These are phyloP conservation scores for Callyntrura sp. DNA, from an alignment of 2,888 invertebrate species.

Conservation along the genomic window DNA sequence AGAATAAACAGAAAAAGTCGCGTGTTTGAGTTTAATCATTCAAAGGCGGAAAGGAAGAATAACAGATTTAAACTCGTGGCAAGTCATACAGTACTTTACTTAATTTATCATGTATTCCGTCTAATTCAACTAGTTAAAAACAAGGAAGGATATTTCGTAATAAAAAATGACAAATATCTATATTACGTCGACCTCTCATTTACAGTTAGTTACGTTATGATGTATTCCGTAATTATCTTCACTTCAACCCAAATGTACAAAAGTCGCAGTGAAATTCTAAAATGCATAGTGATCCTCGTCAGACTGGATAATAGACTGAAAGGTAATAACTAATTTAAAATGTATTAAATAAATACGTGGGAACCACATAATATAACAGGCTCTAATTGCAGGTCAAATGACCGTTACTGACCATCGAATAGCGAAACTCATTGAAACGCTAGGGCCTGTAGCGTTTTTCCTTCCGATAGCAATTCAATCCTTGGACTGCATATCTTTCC, in stretches of 20 bases:
- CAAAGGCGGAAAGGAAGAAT: constrained; percentile 17
- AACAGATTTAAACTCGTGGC: constrained; percentile 13
- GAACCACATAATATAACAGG: neutral
- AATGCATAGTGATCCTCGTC: constrained; percentile 14
- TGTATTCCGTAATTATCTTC: neutral
- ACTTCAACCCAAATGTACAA: constrained; percentile 19
- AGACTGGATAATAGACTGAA: constrained; percentile 46
- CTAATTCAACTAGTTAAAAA: constrained; percentile 27
- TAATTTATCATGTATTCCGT: constrained; percentile 28
- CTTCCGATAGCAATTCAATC: neutral
- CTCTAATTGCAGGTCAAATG: constrained; percentile 37
- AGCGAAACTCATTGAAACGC: constrained; percentile 12
- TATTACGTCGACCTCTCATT: neutral
- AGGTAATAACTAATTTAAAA: constrained; percentile 22
- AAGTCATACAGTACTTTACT: constrained; percentile 44
- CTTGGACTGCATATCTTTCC: constrained; percentile 17
- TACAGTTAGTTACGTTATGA: neutral
- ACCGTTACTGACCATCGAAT: constrained; percentile 19
- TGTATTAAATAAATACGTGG: neutral
- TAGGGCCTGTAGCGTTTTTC: neutral
- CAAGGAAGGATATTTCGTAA: neutral
- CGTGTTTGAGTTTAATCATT: constrained; percentile 38
- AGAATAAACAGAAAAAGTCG: neutral
- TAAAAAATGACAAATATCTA: neutral
- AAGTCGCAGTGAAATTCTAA: constrained; percentile 30